Evolutionary conservation across 1,140 invertebrate species (phyloP).

Genomic region (Tetranychus cinnabarinus): DNA sequence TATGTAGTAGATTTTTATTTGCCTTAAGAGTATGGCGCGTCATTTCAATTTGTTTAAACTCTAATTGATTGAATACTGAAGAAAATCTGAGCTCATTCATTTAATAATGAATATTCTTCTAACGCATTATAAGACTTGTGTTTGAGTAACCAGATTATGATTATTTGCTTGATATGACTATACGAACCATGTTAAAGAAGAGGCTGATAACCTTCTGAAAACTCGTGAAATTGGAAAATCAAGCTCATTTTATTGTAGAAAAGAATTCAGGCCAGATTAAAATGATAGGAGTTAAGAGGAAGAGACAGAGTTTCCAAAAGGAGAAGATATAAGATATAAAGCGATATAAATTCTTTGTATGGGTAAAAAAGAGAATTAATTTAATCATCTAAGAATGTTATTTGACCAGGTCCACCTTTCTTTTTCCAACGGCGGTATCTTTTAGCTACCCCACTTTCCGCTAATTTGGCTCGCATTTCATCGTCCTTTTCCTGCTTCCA

Average conservation of each 20-base stretch:
- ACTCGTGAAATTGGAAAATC: constrained; percentile 51
- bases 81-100: too few species aligned
- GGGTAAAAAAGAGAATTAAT: not conserved
- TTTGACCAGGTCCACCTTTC: constrained; percentile 44
- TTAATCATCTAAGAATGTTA: constrained; percentile 48
- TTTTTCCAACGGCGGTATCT: constrained; percentile 53
- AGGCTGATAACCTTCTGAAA: constrained; percentile 46
- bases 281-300: constrained; percentile 58
- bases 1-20: too few species aligned
- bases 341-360: too few species aligned
- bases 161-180: constrained; percentile 76
- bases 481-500: constrained; percentile 63
- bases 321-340: too few species aligned
- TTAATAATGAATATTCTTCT: too few species aligned
- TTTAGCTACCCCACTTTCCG: constrained; percentile 49
- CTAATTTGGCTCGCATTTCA: constrained; percentile 48
- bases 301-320: too few species aligned
- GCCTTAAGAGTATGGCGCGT: too few species aligned
- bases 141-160: constrained; percentile 32
- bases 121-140: too few species aligned
- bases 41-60: too few species aligned
- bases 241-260: constrained; percentile 85
- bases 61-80: too few species aligned
- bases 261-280: constrained; percentile 78
- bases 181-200: constrained; percentile 81